A percentile compares a stretch with the other conserved stretches of the same genome.
Evolutionary conservation across 1,140 invertebrate genomes (phyloP).

Genomic region (Bacillus rossius): DNA sequence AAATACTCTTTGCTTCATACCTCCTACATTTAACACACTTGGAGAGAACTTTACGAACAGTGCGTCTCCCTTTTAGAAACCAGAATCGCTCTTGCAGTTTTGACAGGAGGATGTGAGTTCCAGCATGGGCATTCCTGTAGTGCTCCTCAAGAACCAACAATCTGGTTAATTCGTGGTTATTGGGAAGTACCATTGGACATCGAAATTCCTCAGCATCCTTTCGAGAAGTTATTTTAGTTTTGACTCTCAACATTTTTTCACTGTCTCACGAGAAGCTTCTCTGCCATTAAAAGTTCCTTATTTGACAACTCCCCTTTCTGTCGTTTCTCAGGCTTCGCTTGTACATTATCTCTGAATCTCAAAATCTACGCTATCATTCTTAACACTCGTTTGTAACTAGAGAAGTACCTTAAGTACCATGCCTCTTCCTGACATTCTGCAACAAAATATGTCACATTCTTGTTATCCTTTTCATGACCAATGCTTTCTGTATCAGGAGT

Average conservation of each 20-base stretch:
- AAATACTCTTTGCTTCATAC: slow-evolving; percentile 23
- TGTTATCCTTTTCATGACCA: neutral
- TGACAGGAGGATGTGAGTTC: slow-evolving; percentile 10
- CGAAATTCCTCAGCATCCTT: neutral
- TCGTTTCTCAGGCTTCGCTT: neutral
- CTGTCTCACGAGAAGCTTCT: slow-evolving; percentile 4
- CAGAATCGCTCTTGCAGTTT: slow-evolving; percentile 27
- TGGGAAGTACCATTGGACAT: slow-evolving; percentile 18
- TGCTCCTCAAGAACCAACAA: slow-evolving; percentile 13
- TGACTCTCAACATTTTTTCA: neutral
- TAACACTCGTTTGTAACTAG: slow-evolving; percentile 27
- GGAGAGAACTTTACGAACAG: slow-evolving; percentile 24
- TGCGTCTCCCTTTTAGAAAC: slow-evolving; percentile 25
- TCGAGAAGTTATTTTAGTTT: slow-evolving; percentile 5
- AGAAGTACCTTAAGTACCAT: slow-evolving; percentile 17
- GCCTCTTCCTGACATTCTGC: neutral
- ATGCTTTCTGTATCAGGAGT: slow-evolving; percentile 19
- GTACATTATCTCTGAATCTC: slow-evolving; percentile 27
- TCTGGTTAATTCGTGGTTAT: slow-evolving; percentile 4
- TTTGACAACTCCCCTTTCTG: slow-evolving; percentile 1
- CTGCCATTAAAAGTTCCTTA: slow-evolving; percentile 11
- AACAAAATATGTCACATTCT: neutral
- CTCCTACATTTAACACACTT: slow-evolving; percentile 30
- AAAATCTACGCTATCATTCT: slow-evolving; percentile 26
- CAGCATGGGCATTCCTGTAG: slow-evolving; percentile 10